These are phyloP conservation scores for Ditula angustiorana DNA, from an alignment of 2,888 invertebrate genomes.

Conservation along the genomic window DNA sequence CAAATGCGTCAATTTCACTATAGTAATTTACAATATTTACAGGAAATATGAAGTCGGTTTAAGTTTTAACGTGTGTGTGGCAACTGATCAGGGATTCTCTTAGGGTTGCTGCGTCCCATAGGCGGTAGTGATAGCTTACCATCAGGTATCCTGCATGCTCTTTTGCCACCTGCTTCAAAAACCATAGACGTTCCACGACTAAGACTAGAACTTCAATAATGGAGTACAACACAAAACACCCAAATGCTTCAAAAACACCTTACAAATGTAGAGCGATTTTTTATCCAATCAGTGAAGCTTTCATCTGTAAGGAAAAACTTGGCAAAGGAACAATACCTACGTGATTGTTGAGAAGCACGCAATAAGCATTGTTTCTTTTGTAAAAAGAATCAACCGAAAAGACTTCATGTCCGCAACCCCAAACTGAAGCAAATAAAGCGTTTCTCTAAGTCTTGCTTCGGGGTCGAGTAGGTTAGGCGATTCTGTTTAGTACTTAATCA, in stretches of 20 bases:
- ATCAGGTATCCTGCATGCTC: no score
- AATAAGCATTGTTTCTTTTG: slow-evolving; percentile 1
- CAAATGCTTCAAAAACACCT: not conserved
- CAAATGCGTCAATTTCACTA: no score
- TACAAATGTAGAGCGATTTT: not conserved
- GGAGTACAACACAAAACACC: not conserved
- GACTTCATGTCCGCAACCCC: not conserved
- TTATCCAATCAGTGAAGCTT: not conserved
- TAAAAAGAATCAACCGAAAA: not conserved
- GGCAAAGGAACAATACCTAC: slow-evolving; percentile 2
- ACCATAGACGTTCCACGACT: no score
- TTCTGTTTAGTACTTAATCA: not conserved
- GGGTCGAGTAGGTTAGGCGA: not conserved
- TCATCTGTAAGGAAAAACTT: not conserved
- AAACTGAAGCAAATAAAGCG: not conserved
- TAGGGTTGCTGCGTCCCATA: no score
- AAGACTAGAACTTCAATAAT: not conserved
- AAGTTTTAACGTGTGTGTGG: no score
- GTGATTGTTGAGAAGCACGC: slow-evolving; percentile 4
- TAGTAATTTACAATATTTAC: no score
- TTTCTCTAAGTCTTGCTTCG: not conserved
- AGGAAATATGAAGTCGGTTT: no score
- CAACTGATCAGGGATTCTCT: no score
- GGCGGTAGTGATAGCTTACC: no score
- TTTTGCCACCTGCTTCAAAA: no score